phyloP scores from a whole-genome alignment of 2,888 invertebrate species.

The Lingula anatina region DNA sequence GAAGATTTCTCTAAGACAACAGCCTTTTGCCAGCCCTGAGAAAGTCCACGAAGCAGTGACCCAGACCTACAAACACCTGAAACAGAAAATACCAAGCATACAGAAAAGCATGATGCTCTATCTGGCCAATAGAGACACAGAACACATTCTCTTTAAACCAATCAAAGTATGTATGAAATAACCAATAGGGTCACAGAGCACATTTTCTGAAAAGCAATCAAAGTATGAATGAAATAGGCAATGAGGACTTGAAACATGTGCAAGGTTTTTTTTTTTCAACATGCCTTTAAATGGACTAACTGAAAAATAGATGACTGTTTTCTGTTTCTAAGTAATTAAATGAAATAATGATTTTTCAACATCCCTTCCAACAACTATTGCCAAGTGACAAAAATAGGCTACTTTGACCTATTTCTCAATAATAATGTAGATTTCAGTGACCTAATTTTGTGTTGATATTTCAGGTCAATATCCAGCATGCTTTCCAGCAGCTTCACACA shows the following conservation, averaged over 20 bases:
- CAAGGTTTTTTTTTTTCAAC: no score
- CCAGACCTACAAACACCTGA: constrained; percentile 74
- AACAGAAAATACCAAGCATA: constrained; percentile 71
- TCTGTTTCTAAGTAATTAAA: no score
- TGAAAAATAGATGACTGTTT: no score
- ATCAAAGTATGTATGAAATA: constrained; percentile 67
- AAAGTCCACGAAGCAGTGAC: constrained; percentile 68
- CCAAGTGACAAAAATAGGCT: no score
- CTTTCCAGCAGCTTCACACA: constrained; percentile 74
- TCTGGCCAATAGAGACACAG: constrained; percentile 92
- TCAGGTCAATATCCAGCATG: constrained; percentile 67
- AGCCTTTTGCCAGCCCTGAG: constrained; percentile 67
- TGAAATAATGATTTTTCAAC: no score
- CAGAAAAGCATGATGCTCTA: constrained; percentile 92
- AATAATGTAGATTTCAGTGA: no score
- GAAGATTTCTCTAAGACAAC: constrained; percentile 54
- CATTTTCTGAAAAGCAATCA: constrained; percentile 89
- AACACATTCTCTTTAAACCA: constrained; percentile 91
- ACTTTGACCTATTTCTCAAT: no score
- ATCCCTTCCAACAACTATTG: no score
- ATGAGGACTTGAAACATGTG: no score
- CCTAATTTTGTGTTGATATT: no score
- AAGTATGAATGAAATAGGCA: no score
- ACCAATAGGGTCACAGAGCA: constrained; percentile 96
- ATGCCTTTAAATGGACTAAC: no score